Evolutionary conservation across 1,140 invertebrate species (phyloP), one percentile per base, ranked within the genome.

Genomic region (Lordiphosa mommai): DNA sequence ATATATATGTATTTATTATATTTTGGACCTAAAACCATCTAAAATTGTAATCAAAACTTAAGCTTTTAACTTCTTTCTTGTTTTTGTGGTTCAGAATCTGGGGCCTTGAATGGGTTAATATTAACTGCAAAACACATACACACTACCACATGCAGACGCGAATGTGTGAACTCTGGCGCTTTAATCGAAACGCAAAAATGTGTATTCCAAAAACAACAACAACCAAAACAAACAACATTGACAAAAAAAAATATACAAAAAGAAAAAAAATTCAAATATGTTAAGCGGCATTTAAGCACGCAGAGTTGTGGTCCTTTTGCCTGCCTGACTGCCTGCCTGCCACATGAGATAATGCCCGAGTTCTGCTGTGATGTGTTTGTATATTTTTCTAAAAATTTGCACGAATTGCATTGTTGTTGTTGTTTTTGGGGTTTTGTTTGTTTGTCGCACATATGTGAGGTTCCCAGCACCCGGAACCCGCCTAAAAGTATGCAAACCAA

Each of bases 381-480:
- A 60, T 82, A 84, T 82, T 82, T 82, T 82, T 82, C 77, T 82
- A 82, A 82, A 82, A 82, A 82, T 84, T 84, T 84, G 74, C 77
- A 82, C 76, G 77, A 76, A 82, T 71, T 76, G 72, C 74, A 74
- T 74, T 70, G 70, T 52, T 68, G 70, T 63, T 50, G 20, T 43
- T 52, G 32, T 32, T 50, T 33, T 14, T 68, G 47, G 33, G 67
- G 65, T 60, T 59, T 77, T 72, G 74, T 74, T 82, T 76, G 66
- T 76, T 76, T 73, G 73, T 46, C 61, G 50, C 76, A 76, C 76
- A 80, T 74, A 67, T 80, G 76, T 76, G 76, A 77, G 71, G 67
- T 80, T 80, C 76, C 76, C 76, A 80, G 58, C 57, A 57, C 43
- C 41, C 57, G 10, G 53, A 33, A 33, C 53, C 61, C 61, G 30